phyloP scores from a whole-genome alignment of 2,113 vertebrate genomes.

The Corythoichthys intestinalis region DNA sequence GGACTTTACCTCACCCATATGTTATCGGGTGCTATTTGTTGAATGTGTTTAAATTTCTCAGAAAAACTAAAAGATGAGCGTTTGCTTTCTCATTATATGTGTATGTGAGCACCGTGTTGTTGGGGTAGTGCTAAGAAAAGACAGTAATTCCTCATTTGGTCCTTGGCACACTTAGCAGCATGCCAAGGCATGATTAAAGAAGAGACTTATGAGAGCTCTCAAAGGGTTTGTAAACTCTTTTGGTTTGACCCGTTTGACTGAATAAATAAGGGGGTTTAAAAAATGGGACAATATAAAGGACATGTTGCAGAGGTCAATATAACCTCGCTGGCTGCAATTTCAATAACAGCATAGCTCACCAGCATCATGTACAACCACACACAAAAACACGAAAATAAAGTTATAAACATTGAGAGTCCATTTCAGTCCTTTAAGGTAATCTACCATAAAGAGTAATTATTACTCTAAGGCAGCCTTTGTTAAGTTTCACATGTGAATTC shows the following conservation, averaged over 20 bases:
- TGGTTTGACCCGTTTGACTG: conserved; percentile 41
- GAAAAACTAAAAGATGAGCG: conserved; percentile 1
- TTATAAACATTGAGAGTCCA: background rate
- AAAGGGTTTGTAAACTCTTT: conserved; percentile 30
- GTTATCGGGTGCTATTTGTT: conserved; percentile 29
- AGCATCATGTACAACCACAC: background rate
- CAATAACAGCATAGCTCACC: background rate
- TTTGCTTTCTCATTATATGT: background rate
- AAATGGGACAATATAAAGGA: conserved; percentile 7
- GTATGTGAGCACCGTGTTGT: conserved; percentile 1
- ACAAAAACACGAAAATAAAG: background rate
- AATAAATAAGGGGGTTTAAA: conserved; percentile 41
- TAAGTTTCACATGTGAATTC: too few relatives aligned
- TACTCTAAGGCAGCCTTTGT: background rate
- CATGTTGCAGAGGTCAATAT: conserved; percentile 34
- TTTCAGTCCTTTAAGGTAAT: background rate
- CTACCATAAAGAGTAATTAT: background rate
- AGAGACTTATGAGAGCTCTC: conserved; percentile 23
- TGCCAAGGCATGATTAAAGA: conserved; percentile 48
- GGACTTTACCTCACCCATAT: conserved; percentile 33
- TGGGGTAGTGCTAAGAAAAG: background rate
- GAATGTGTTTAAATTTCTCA: conserved; percentile 9
- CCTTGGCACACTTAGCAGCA: conserved; percentile 25
- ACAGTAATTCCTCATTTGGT: conserved; percentile 14
- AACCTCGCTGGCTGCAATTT: conserved; percentile 6